These are phyloP conservation scores for Ammodramus savannarum DNA, from an alignment of 2,113 vertebrate species.

Conservation along the genomic window DNA sequence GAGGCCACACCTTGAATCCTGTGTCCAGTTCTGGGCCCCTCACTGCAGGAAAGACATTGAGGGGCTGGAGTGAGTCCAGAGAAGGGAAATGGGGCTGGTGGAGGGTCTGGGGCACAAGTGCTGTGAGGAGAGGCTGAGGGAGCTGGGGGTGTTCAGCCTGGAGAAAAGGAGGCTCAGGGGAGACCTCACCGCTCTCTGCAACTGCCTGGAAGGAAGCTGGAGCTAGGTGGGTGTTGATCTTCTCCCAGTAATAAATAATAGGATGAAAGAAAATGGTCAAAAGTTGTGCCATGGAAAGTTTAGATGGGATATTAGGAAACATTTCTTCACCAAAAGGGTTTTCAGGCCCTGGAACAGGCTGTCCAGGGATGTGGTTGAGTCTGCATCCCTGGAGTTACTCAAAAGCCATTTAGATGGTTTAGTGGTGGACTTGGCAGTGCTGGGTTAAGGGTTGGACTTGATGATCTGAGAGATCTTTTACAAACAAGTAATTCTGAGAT, in stretches of 20 bases:
- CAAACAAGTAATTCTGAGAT: background rate
- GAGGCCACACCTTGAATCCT: no score
- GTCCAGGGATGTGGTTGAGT: background rate
- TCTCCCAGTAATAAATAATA: background rate
- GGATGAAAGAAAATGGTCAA: background rate
- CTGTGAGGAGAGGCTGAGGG: background rate
- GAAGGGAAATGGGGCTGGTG: background rate
- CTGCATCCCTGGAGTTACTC: background rate
- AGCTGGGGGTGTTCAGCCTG: accelerated
- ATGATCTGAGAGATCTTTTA: background rate
- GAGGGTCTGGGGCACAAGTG: background rate
- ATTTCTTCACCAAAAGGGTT: background rate
- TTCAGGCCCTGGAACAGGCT: background rate
- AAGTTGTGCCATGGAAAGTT: background rate
- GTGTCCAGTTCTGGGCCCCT: background rate
- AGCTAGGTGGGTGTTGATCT: background rate
- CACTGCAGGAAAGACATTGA: background rate
- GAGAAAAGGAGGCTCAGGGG: background rate
- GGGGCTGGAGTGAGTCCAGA: background rate
- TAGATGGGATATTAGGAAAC: background rate
- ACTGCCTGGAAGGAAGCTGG: accelerated
- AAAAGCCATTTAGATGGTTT: background rate
- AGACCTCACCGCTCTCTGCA: accelerated
- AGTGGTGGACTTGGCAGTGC: background rate
- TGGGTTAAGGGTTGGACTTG: background rate